A percentile compares a stretch with the other conserved stretches of the same genome.
Evolutionary conservation across 2,113 vertebrate species (phyloP).

Genomic region (Alligator sinensis): DNA sequence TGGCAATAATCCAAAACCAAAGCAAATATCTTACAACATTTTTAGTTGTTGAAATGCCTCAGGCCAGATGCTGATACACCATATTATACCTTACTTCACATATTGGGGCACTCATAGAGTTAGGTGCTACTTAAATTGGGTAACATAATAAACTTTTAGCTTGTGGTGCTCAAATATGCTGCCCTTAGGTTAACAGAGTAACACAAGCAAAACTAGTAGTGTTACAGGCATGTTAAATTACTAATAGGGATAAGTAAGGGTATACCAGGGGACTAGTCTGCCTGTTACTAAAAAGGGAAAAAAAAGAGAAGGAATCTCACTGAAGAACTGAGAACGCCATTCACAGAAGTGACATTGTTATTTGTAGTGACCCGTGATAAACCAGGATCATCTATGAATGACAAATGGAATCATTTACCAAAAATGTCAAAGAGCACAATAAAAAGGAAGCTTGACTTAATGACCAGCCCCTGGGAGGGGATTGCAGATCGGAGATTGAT

Average conservation of each 20-base stretch:
- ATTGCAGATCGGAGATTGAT: too few relatives aligned
- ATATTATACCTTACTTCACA: accelerated
- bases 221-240: background rate
- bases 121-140: background rate
- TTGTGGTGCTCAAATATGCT: background rate
- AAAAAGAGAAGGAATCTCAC: too few relatives aligned
- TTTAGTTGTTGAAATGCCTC: background rate
- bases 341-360: too few relatives aligned
- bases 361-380: too few relatives aligned
- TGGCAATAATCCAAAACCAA: background rate
- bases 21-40: background rate
- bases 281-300: too few relatives aligned
- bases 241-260: background rate
- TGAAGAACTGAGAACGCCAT: too few relatives aligned
- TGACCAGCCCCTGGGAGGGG: too few relatives aligned
- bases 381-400: too few relatives aligned
- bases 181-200: background rate
- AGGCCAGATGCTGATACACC: background rate
- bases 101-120: background rate
- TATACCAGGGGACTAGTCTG: too few relatives aligned
- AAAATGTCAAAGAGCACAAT: too few relatives aligned
- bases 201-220: background rate
- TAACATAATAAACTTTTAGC: background rate
- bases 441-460: too few relatives aligned
- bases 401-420: too few relatives aligned